These are phyloP conservation scores for Hippocampus abdominalis DNA, from an alignment of 2,113 vertebrate genomes.

Conservation along the genomic window DNA sequence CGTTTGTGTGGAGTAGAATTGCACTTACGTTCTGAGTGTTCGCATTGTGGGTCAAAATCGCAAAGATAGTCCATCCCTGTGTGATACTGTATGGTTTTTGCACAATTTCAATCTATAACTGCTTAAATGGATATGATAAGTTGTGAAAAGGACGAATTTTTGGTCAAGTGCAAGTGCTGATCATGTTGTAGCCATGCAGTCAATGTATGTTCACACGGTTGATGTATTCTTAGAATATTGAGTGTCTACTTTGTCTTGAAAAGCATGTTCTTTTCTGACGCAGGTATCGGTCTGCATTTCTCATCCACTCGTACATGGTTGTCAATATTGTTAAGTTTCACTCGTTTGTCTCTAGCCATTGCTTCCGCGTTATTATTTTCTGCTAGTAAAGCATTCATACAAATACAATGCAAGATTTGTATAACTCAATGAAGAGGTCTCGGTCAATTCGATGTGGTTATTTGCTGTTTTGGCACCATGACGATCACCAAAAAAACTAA, in stretches of 20 bases:
- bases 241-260: background rate
- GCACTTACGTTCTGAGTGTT: background rate
- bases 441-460: background rate
- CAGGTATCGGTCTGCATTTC: background rate
- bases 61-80: background rate
- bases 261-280: background rate
- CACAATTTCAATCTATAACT: background rate
- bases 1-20: background rate
- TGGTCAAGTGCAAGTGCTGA: background rate
- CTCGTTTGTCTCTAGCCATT: background rate
- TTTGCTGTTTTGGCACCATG: no score
- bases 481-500: background rate
- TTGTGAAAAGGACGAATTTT: background rate
- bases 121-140: background rate
- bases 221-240: background rate
- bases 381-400: background rate
- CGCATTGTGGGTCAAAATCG: background rate
- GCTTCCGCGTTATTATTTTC: background rate
- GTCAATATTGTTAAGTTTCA: background rate
- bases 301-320: background rate
- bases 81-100: background rate
- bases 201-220: background rate
- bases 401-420: slow-evolving; percentile 18
- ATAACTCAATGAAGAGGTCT: slow-evolving; percentile 5
- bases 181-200: background rate